These are phyloP conservation scores for Maniola hyperantus DNA, from an alignment of 2,888 invertebrate genomes.

Conservation along the genomic window DNA sequence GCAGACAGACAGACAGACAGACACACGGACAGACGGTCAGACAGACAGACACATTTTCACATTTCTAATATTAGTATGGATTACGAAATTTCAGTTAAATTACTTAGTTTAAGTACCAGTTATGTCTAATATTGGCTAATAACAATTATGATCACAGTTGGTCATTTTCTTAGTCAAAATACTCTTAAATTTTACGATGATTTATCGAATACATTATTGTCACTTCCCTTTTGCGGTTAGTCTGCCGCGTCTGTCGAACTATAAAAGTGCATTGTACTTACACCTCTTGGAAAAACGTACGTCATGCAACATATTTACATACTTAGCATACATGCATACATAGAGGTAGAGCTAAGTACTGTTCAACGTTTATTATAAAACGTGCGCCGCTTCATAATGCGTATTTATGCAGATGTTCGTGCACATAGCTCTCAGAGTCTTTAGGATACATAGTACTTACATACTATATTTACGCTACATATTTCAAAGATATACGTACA, in stretches of 20 bases:
- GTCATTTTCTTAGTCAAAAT: too few species aligned
- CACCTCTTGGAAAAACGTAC: slow-evolving; percentile 64
- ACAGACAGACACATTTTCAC: background rate
- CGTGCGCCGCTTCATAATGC: slow-evolving; percentile 43
- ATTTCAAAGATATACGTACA: slow-evolving; percentile 19
- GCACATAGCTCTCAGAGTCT: slow-evolving; percentile 24
- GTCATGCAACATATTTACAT: slow-evolving; percentile 46
- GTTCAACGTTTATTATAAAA: slow-evolving; percentile 42
- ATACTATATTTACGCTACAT: slow-evolving; percentile 15
- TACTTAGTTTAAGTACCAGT: too few species aligned
- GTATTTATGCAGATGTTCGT: slow-evolving; percentile 42
- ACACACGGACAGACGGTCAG: too few species aligned
- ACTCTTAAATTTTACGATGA: background rate
- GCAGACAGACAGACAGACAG: too few species aligned
- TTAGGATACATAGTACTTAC: slow-evolving; percentile 17
- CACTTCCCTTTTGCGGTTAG: slow-evolving; percentile 56
- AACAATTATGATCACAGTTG: too few species aligned
- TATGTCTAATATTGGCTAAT: too few species aligned
- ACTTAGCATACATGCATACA: too few species aligned
- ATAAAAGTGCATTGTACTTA: slow-evolving; percentile 73
- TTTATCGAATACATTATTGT: slow-evolving; percentile 24
- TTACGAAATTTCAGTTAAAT: too few species aligned
- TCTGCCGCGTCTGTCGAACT: slow-evolving; percentile 66
- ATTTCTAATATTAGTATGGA: background rate
- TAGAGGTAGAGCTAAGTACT: slow-evolving; percentile 40